These are phyloP conservation scores for Plebejus melissa DNA, from an alignment of 2,888 invertebrate species.

Conservation along the genomic window DNA sequence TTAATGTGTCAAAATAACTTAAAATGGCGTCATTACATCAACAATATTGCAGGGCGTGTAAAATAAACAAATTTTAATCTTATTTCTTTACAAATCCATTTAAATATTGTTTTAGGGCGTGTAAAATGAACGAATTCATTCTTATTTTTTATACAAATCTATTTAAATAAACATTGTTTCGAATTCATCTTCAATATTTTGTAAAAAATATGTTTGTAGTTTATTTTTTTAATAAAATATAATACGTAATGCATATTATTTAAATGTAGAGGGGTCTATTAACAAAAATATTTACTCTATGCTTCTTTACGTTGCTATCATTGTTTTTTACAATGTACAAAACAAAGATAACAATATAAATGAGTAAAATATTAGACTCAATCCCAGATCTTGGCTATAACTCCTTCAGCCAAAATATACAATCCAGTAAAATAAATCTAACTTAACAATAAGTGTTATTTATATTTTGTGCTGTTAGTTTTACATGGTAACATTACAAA, in stretches of 20 bases:
- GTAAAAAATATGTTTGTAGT: too few relatives aligned
- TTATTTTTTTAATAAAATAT: too few relatives aligned
- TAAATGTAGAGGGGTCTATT: too few relatives aligned
- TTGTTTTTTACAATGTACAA: too few relatives aligned
- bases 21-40: neutral
- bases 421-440: neutral
- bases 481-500: slow-evolving; percentile 25
- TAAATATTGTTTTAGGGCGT: neutral
- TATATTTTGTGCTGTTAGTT: slow-evolving; percentile 26
- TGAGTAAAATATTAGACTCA: neutral
- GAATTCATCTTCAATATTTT: too few relatives aligned
- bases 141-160: neutral
- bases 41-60: neutral
- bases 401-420: neutral
- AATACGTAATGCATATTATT: too few relatives aligned
- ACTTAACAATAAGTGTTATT: slow-evolving; percentile 16
- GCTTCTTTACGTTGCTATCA: too few relatives aligned
- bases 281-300: too few relatives aligned
- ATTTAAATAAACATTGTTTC: too few relatives aligned
- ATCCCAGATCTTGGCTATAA: neutral
- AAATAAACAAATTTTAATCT: neutral
- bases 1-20: neutral
- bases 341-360: too few relatives aligned
- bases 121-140: neutral
- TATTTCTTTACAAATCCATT: neutral